Percentiles rank a stretch among this genome's conserved stretches.
Evolutionary conservation across 2,888 invertebrate species (phyloP).

Genomic region (Norana najaformis): DNA sequence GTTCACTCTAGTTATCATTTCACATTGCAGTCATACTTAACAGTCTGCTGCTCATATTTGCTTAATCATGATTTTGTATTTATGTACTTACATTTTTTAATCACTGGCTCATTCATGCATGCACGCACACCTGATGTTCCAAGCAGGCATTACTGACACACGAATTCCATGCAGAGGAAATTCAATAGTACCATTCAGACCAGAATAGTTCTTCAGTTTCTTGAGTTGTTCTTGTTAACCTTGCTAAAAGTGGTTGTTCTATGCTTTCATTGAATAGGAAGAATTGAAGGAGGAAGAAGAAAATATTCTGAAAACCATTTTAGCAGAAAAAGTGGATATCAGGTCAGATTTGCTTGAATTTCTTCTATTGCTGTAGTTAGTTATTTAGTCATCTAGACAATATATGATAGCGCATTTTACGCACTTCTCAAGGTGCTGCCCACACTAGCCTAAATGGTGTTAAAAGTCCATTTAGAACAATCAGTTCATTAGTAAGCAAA

Average conservation of each 20-base stretch:
- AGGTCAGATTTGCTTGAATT: conserved; percentile 59
- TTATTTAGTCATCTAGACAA: not conserved
- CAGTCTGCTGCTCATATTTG: not conserved
- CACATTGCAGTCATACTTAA: not conserved
- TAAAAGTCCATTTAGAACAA: not conserved
- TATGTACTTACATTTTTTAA: not conserved
- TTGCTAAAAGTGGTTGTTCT: not conserved
- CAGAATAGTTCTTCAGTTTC: not conserved
- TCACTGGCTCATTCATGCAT: not conserved
- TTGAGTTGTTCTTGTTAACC: not conserved
- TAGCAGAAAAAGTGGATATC: conserved; percentile 91
- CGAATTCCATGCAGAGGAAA: not conserved
- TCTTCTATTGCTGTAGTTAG: not conserved
- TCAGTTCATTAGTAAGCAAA: not conserved
- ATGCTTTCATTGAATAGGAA: conserved; percentile 51
- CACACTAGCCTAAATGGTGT: not conserved
- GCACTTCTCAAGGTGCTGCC: not conserved
- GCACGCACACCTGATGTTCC: not conserved
- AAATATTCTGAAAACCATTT: conserved; percentile 76
- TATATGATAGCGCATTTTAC: not conserved
- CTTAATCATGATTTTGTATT: not conserved
- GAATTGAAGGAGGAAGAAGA: conserved; percentile 77
- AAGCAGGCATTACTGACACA: not conserved
- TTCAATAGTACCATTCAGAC: not conserved
- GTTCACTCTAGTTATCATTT: not conserved